phyloP scores from a whole-genome alignment of 2,888 invertebrate genomes.

The Lithodes maja region DNA sequence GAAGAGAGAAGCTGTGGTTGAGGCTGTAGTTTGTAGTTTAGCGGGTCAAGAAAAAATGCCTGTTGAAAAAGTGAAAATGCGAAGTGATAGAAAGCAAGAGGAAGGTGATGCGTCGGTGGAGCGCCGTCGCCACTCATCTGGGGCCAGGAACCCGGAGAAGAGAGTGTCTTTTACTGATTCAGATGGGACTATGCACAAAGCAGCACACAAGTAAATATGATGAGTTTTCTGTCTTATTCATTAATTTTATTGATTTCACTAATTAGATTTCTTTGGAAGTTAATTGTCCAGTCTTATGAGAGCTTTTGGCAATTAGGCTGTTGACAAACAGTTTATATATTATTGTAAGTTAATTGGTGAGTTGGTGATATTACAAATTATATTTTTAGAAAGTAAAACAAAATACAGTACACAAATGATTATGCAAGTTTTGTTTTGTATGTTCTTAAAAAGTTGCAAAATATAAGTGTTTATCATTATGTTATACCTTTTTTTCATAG shows the following conservation, averaged over 20 bases:
- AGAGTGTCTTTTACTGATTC: constrained; percentile 54
- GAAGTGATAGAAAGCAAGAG: neutral
- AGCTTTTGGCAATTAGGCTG: too few species aligned
- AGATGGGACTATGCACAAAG: constrained; percentile 28
- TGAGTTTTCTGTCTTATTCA: neutral
- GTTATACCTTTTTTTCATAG: too few species aligned
- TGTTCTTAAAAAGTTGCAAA: too few species aligned
- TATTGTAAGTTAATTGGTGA: too few species aligned
- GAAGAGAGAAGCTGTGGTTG: neutral
- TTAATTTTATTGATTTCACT: neutral
- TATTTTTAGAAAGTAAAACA: too few species aligned
- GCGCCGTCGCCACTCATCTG: constrained; percentile 19
- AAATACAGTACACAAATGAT: too few species aligned
- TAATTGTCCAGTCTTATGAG: too few species aligned
- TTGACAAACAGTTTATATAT: too few species aligned
- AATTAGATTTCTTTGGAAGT: too few species aligned
- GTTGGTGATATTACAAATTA: too few species aligned
- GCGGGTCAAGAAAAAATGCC: neutral
- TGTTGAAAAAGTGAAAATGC: neutral
- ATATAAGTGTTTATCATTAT: too few species aligned
- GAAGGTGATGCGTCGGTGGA: neutral
- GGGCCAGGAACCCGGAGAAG: constrained; percentile 48
- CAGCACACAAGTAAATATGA: constrained; percentile 48
- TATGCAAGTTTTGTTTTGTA: too few species aligned
- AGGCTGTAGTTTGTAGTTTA: neutral